These are phyloP conservation scores for Blera fallax DNA, from an alignment of 2,888 invertebrate genomes.

Conservation along the genomic window DNA sequence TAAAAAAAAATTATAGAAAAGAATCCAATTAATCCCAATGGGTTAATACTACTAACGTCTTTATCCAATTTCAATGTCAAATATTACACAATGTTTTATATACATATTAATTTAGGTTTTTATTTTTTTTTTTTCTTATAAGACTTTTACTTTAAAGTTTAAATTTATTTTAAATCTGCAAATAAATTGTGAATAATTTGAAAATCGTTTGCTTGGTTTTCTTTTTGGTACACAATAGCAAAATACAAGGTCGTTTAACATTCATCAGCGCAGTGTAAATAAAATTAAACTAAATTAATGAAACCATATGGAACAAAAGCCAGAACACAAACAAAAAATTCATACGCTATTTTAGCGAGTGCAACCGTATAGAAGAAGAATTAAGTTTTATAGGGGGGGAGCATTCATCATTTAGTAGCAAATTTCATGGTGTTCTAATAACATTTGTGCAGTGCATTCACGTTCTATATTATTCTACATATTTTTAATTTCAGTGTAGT, in stretches of 20 bases:
- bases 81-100: background rate
- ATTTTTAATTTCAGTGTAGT: too few species aligned
- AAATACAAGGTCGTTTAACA: constrained; percentile 65
- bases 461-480: too few species aligned
- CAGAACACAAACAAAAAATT: background rate
- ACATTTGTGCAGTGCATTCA: too few species aligned
- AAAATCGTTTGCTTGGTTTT: constrained; percentile 24
- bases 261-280: constrained; percentile 59
- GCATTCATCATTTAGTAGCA: too few species aligned
- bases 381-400: background rate
- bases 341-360: background rate
- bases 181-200: constrained; percentile 50
- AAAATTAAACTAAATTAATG: background rate
- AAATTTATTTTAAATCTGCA: constrained; percentile 55
- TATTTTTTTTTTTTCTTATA: background rate
- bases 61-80: constrained; percentile 6
- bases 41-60: background rate
- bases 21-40: background rate
- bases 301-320: background rate
- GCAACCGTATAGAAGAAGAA: background rate
- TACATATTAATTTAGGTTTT: background rate
- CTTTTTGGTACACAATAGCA: background rate
- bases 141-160: background rate
- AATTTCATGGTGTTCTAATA: too few species aligned
- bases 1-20: background rate